phyloP scores from a whole-genome alignment of 2,113 vertebrate genomes.

The Sminthopsis crassicaudata region DNA sequence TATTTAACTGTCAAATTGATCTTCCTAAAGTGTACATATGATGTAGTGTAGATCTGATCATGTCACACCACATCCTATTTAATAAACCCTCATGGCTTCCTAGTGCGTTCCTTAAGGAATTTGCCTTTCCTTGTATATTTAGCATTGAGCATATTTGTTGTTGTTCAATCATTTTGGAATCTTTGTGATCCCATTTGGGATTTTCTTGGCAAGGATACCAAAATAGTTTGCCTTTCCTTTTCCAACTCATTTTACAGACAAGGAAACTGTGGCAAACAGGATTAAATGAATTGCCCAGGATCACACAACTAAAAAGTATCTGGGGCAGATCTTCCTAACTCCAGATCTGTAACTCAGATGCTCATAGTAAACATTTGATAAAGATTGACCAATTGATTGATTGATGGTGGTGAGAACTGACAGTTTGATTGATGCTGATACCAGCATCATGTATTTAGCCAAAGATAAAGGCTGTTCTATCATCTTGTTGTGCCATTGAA shows the following conservation, averaged over 20 bases:
- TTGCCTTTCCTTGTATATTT: too few species aligned
- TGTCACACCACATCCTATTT: not conserved
- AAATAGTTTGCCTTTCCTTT: too few species aligned
- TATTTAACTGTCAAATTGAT: not conserved
- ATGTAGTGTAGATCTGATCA: not conserved
- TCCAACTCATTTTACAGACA: too few species aligned
- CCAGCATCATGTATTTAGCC: not conserved
- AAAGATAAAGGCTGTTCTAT: not conserved
- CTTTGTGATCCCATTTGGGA: too few species aligned
- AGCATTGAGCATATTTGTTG: too few species aligned
- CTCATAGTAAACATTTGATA: not conserved
- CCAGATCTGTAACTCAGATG: too few species aligned
- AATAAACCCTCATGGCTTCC: not conserved
- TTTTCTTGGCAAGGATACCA: too few species aligned
- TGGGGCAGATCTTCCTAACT: too few species aligned
- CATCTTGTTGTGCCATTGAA: conserved; percentile 18
- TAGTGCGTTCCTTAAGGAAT: not conserved
- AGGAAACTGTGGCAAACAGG: too few species aligned
- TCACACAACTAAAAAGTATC: too few species aligned
- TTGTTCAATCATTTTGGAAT: too few species aligned
- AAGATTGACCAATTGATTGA: not conserved
- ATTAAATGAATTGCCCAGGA: too few species aligned
- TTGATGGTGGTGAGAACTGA: not conserved
- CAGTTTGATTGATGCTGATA: not conserved
- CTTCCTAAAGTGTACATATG: not conserved